Percentiles rank a stretch among this genome's conserved stretches.
phyloP scores from a whole-genome alignment of 2,797 vertebrate genomes.

The Sebastes iracundus region DNA sequence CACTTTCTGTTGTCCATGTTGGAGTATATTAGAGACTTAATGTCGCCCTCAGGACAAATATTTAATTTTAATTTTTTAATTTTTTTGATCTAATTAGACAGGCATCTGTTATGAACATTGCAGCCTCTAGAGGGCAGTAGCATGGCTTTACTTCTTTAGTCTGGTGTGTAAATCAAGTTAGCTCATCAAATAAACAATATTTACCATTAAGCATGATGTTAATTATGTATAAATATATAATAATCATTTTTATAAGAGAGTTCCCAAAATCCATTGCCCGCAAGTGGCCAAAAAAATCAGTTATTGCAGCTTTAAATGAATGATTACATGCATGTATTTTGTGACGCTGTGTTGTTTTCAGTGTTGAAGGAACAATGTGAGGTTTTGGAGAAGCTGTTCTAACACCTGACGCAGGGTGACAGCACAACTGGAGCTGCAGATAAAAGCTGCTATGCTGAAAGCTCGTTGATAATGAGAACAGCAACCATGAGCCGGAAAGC shows the following conservation, averaged over 20 bases:
- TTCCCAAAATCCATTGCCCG: background rate
- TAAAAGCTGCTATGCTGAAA: slow-evolving; percentile 69
- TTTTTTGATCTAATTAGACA: no score
- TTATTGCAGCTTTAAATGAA: background rate
- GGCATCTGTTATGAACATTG: background rate
- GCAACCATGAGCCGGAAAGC: slow-evolving; percentile 55
- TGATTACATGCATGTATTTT: background rate
- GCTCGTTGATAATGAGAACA: slow-evolving; percentile 70
- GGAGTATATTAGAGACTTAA: background rate
- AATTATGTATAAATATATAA: background rate
- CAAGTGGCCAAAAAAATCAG: background rate
- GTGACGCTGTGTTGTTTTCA: background rate
- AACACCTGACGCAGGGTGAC: slow-evolving; percentile 65
- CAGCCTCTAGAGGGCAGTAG: background rate
- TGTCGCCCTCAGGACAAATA: background rate
- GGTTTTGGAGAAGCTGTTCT: slow-evolving; percentile 38
- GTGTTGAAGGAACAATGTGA: background rate
- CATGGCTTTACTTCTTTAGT: background rate
- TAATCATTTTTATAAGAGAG: background rate
- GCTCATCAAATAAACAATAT: background rate
- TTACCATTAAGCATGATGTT: background rate
- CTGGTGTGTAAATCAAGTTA: background rate
- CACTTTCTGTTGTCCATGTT: background rate
- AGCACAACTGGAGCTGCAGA: slow-evolving; percentile 55
- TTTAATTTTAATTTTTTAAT: background rate